A percentile compares a stretch with the other conserved stretches of the same genome.
phyloP scores from a whole-genome alignment of 1,140 invertebrate species.

The Patella vulgata region DNA sequence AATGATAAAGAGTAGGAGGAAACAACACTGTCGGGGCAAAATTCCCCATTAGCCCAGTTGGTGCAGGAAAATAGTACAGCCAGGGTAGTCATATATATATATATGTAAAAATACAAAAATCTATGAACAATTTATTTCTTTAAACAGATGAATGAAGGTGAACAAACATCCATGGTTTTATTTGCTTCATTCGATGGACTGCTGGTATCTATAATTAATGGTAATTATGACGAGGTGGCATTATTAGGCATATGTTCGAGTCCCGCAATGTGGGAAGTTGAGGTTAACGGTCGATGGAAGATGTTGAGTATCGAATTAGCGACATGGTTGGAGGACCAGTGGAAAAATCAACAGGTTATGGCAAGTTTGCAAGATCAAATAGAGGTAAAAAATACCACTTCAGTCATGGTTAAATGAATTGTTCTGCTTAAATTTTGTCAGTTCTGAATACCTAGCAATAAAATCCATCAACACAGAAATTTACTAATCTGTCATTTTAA shows the following conservation, averaged over 20 bases:
- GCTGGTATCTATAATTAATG: conserved; percentile 74
- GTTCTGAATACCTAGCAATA: too few species aligned
- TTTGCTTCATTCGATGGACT: conserved; percentile 78
- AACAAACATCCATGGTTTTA: conserved; percentile 76
- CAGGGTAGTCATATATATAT: too few species aligned
- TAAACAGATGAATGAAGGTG: conserved; percentile 77
- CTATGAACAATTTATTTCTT: too few species aligned
- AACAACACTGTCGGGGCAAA: too few species aligned
- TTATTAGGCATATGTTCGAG: conserved; percentile 76
- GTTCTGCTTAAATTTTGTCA: too few species aligned
- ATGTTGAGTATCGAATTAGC: conserved; percentile 79
- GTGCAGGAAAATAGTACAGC: too few species aligned
- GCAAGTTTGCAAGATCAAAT: conserved; percentile 80
- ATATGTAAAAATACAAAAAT: too few species aligned
- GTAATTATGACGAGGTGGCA: conserved; percentile 71
- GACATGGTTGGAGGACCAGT: conserved; percentile 85
- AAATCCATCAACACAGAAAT: too few species aligned
- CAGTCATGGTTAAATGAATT: too few species aligned
- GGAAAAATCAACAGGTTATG: conserved; percentile 74
- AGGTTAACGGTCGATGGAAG: conserved; percentile 81
- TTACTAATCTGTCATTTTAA: too few species aligned
- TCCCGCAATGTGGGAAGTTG: conserved; percentile 83
- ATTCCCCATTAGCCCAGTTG: too few species aligned
- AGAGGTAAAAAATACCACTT: conserved; percentile 40
- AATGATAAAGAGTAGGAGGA: too few species aligned